Conservation (phyloP, 2,888 invertebrate genomes). For the Pyralis farinalis region DNA sequence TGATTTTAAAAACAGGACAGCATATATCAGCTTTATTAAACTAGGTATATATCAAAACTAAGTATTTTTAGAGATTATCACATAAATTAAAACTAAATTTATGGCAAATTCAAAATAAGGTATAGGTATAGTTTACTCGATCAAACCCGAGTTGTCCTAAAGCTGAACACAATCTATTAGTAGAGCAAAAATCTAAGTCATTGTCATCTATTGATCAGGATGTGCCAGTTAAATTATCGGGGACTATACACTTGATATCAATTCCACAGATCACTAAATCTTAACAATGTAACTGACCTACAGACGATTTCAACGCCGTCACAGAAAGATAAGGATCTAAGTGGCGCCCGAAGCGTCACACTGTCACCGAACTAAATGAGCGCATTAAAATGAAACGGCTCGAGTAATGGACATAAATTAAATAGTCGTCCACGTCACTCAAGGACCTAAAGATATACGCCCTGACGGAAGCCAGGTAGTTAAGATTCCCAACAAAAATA, state of each 20-base stretch:
- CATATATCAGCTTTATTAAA: no score
- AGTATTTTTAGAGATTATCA: no score
- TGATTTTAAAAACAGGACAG: no score
- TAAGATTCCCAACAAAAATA: slow-evolving; percentile 74
- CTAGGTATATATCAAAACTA: no score
- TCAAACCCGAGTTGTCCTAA: no score
- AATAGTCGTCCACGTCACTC: slow-evolving; percentile 72
- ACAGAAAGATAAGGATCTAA: slow-evolving; percentile 60
- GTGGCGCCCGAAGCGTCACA: slow-evolving; percentile 73
- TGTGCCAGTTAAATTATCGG: no score
- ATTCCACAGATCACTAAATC: slow-evolving; percentile 32
- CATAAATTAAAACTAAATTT: no score
- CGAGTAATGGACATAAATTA: slow-evolving; percentile 75
- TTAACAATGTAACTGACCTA: slow-evolving; percentile 45
- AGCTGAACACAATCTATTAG: no score
- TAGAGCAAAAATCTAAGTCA: no score
- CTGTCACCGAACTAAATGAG: slow-evolving; percentile 68
- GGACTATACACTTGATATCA: slow-evolving; percentile 14
- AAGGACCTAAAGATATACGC: slow-evolving; percentile 58
- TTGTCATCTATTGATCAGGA: no score
- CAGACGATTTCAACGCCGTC: slow-evolving; percentile 15
- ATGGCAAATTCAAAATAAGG: no score
- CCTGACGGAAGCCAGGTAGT: slow-evolving; percentile 78
- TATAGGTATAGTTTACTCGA: no score
- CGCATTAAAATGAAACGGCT: slow-evolving; percentile 71